These are phyloP conservation scores for Luidia sarsii DNA, from an alignment of 53 echinoderm and acorn worm species.

Conservation along the genomic window DNA sequence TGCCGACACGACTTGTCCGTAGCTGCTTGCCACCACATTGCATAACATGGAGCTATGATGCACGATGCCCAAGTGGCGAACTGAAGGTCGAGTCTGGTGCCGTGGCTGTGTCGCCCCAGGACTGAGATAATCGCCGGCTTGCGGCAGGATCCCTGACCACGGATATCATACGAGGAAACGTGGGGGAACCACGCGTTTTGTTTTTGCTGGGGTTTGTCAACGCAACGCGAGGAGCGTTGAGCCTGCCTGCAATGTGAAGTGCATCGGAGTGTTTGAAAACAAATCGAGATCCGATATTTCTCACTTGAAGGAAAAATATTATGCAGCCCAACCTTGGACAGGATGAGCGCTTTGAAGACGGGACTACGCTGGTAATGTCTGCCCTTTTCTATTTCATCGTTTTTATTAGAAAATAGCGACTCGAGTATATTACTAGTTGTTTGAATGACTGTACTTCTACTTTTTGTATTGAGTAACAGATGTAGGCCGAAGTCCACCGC, in stretches of 20 bases:
- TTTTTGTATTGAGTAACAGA: no score
- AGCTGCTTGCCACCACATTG: no score
- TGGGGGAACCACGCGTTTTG: no score
- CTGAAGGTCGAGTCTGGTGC: conserved; percentile 31
- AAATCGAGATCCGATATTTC: neutral
- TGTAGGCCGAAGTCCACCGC: no score
- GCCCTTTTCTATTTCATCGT: neutral
- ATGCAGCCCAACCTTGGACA: conserved; percentile 38
- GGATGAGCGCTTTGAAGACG: conserved; percentile 28
- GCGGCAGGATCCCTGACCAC: conserved; percentile 1
- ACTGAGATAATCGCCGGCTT: neutral
- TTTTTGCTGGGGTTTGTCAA: no score
- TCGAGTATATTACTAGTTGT: neutral
- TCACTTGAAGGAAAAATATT: conserved; percentile 22
- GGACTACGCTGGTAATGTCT: conserved; percentile 31
- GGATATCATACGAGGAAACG: no score
- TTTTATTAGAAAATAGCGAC: neutral
- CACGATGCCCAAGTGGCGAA: conserved; percentile 9
- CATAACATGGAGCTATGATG: conserved; percentile 34
- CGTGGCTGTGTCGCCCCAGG: neutral
- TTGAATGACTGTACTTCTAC: no score
- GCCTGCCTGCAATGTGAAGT: conserved; percentile 8
- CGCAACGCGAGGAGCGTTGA: no score
- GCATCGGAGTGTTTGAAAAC: no score
- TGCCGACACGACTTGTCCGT: no score